Evolutionary conservation across 2,113 vertebrate genomes (phyloP).

Genomic region (Rhodinocichla rosea): DNA sequence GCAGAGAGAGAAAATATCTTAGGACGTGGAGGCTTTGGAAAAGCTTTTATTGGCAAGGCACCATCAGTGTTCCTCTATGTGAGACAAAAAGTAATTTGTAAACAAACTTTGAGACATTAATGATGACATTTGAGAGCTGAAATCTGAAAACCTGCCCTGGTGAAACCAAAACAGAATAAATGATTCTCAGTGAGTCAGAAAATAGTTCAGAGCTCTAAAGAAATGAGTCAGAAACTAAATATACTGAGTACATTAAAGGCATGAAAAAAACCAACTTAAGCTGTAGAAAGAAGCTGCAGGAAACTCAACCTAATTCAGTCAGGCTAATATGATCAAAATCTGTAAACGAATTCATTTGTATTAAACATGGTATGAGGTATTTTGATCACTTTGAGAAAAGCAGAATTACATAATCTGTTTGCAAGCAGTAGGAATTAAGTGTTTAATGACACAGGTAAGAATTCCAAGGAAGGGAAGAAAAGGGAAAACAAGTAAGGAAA

Average conservation of each 20-base stretch:
- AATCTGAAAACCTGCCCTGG: conserved; percentile 55
- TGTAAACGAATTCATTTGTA: not conserved
- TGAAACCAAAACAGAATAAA: conserved; percentile 62
- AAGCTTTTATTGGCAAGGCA: not conserved
- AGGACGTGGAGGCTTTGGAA: not conserved
- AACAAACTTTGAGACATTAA: conserved; percentile 52
- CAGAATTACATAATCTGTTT: not conserved
- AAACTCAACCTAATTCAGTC: conserved; percentile 57
- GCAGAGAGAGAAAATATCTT: not conserved
- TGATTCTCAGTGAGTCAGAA: conserved; percentile 70
- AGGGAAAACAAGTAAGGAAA: not conserved
- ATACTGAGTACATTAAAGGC: conserved; percentile 54
- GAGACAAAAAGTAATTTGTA: conserved; percentile 50
- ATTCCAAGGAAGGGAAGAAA: not conserved
- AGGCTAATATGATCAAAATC: conserved; percentile 48
- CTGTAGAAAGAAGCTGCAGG: conserved; percentile 43
- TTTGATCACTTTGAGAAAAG: not conserved
- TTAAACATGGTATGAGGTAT: not conserved
- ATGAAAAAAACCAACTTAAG: conserved; percentile 13
- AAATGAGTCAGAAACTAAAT: conserved; percentile 78
- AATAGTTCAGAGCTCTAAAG: conserved; percentile 60
- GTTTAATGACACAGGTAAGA: not conserved
- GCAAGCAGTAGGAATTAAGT: not conserved
- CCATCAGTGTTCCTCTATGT: not conserved
- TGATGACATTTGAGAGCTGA: conserved; percentile 53